Percentiles rank a stretch among this genome's conserved stretches.
Conservation (phyloP, 2,888 invertebrate genomes). For the Acanthosepion esculentum region DNA sequence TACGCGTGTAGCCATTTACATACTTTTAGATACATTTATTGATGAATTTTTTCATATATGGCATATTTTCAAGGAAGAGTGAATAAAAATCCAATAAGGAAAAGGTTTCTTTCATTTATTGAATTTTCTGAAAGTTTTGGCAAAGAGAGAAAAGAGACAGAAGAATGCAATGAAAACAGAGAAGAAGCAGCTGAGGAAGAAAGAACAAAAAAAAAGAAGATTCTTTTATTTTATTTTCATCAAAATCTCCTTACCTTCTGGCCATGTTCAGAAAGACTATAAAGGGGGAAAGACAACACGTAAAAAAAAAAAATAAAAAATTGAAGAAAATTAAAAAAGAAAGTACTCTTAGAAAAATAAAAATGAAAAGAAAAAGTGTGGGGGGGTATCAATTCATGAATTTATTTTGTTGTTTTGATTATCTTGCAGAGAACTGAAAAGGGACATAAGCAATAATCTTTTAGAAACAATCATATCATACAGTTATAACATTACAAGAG, state of each 20-base stretch:
- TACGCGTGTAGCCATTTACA: not conserved
- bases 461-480: constrained; percentile 33
- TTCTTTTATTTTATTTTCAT: constrained; percentile 33
- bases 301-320: not conserved
- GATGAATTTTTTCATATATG: constrained; percentile 33
- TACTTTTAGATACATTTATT: constrained; percentile 12
- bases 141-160: constrained; percentile 33
- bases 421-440: not conserved
- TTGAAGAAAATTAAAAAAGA: not conserved
- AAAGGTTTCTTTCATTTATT: constrained; percentile 33
- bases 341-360: not conserved
- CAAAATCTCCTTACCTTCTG: constrained; percentile 11
- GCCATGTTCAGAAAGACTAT: not conserved
- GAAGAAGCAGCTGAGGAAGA: not conserved
- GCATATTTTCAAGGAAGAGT: constrained; percentile 33
- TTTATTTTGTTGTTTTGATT: constrained; percentile 22
- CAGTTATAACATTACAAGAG: constrained; percentile 14
- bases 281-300: not conserved
- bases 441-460: not conserved
- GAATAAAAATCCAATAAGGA: constrained; percentile 33
- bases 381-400: not conserved
- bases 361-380: not conserved
- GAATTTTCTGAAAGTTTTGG: constrained; percentile 33
- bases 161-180: not conserved
- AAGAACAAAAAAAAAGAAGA: not conserved